Evolutionary conservation across 2,113 vertebrate species (phyloP).

Genomic region (Trematomus loennbergii): DNA sequence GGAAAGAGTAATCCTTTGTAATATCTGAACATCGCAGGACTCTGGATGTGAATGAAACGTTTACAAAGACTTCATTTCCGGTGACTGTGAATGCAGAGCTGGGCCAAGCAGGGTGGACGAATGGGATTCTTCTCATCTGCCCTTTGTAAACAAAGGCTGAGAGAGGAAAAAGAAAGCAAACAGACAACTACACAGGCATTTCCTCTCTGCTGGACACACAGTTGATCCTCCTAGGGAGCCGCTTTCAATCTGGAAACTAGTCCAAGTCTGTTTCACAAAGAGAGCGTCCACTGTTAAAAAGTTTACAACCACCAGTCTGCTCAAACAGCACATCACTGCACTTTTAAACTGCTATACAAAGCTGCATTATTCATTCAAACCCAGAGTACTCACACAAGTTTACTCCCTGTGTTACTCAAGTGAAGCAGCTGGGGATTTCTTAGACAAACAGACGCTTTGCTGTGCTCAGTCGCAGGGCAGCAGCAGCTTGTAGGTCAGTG

Average conservation of each 20-base stretch:
- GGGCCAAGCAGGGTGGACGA: slow-evolving; percentile 23
- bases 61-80: slow-evolving; percentile 55
- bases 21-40: slow-evolving; percentile 20
- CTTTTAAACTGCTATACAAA: not conserved
- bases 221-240: slow-evolving; percentile 40
- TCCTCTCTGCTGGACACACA: slow-evolving; percentile 41
- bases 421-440: slow-evolving; percentile 27
- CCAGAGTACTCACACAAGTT: slow-evolving; percentile 1
- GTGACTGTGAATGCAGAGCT: slow-evolving; percentile 20
- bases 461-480: slow-evolving; percentile 25
- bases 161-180: slow-evolving; percentile 65
- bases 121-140: slow-evolving; percentile 48
- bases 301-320: slow-evolving; percentile 7
- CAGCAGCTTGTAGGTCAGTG: slow-evolving; percentile 67
- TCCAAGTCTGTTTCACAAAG: slow-evolving; percentile 5
- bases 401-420: slow-evolving; percentile 14
- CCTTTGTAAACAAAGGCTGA: slow-evolving; percentile 57
- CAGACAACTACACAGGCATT: slow-evolving; percentile 62
- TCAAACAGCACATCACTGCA: slow-evolving; percentile 12
- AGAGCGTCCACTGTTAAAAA: slow-evolving; percentile 4
- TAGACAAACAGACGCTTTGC: slow-evolving; percentile 40
- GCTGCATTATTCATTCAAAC: slow-evolving; percentile 4
- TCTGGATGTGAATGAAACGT: slow-evolving; percentile 30
- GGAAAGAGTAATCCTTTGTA: slow-evolving; percentile 30
- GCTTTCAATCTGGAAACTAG: slow-evolving; percentile 39